Percentiles rank a stretch among this genome's conserved stretches.
These are phyloP conservation scores for Osmerus eperlanus DNA, from an alignment of 2,113 vertebrate species.

Conservation along the genomic window DNA sequence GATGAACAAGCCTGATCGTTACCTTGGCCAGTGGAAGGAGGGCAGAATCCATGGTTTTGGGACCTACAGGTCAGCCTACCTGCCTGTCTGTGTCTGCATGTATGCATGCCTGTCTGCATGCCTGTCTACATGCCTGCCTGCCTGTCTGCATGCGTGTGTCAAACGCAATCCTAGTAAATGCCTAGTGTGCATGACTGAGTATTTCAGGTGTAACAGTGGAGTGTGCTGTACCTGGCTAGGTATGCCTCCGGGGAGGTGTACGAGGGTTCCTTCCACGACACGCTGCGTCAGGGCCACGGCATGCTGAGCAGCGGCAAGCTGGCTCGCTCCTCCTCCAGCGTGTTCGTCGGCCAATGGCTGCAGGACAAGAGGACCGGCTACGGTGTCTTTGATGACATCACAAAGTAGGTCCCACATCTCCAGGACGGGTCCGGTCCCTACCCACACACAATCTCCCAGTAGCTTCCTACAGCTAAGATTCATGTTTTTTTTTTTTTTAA, in stretches of 20 bases:
- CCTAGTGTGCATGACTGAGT: too few species aligned
- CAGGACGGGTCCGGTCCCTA: too few species aligned
- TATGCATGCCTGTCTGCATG: not conserved
- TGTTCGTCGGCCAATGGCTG: conserved; percentile 96
- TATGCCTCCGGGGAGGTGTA: conserved; percentile 92
- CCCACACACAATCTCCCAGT: too few species aligned
- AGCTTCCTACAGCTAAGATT: not conserved
- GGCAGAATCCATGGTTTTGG: conserved; percentile 95
- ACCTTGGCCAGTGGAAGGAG: conserved; percentile 91
- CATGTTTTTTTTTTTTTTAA: not conserved
- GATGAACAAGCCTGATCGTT: conserved; percentile 82
- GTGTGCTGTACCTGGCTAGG: conserved; percentile 55
- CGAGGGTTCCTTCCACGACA: conserved; percentile 93
- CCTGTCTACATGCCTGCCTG: not conserved
- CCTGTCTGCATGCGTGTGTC: conserved; percentile 14
- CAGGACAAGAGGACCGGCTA: conserved; percentile 92
- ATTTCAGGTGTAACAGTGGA: too few species aligned
- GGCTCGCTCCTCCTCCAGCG: conserved; percentile 84
- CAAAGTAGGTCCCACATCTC: conserved; percentile 71
- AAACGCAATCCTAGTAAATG: not conserved
- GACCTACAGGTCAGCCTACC: conserved; percentile 67
- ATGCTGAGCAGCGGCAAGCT: conserved; percentile 89
- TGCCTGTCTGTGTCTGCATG: not conserved
- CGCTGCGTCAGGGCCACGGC: conserved; percentile 90
- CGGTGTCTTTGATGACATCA: conserved; percentile 94